Base-by-base conservation (phyloP, 2,113 vertebrate genomes). In the Polypterus senegalus region DNA sequence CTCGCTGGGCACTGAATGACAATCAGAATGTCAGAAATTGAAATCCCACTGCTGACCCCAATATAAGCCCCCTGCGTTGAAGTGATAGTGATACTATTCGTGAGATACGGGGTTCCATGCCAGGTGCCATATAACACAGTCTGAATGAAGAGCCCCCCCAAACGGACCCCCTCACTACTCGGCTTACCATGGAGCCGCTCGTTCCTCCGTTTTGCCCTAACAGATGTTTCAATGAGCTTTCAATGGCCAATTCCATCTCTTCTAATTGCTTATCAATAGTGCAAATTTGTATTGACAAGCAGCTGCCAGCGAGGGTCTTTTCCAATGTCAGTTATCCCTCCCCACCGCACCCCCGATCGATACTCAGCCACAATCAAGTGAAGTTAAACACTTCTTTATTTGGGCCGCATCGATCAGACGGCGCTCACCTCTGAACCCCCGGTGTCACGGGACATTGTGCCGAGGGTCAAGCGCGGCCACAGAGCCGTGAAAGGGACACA, bases 181-280 rank as follows among this genome's bases (percentile, higher is more conserved):
- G 2, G 27, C 27, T 27, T 27, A 27, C 27, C 27, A 27, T 27
- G 27, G 27, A 27, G 27, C 27, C 27, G 27, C 27, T 27, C 27
- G 27, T 27, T 27, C 27, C 27, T 27, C 27, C 27, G 27, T 27
- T 27, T 27, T 27, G 27, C 27, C 84, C 83, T 77, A 86, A 83
- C 84, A 88, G 84, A 84, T 86, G 83, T 78, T 79, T 73, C 67
- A 68, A 66, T 66, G 58, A 46, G 61, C 56, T 59, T 7, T 49
- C 43, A 64, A 49, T 54, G 6, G 48, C 8, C 54, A 61, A 27
- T 27, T 48, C 59, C 54, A 48, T 48, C 60, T 49, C 9, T 4
- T 60, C 63, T 83, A 86, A 86, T 81, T 75, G 74, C 77, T 84
- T 79, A 86, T 88, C 84, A 88, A 86, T 86, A 85, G 83, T 77